These are phyloP conservation scores for Boloria selene DNA, from an alignment of 2,888 invertebrate species.

Conservation along the genomic window DNA sequence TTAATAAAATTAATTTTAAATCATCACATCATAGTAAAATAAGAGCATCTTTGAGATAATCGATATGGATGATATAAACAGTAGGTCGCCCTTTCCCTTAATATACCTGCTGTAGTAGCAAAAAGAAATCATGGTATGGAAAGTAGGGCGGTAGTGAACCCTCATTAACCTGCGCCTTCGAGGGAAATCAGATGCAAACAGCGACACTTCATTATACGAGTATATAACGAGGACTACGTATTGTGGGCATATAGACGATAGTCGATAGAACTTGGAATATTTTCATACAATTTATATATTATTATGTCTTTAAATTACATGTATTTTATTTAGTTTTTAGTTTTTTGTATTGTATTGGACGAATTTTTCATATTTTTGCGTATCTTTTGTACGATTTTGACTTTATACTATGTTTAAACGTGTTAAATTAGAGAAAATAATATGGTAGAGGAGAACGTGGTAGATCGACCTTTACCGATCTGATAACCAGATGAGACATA, in stretches of 20 bases:
- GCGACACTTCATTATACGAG: conserved; percentile 22
- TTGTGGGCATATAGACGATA: background rate
- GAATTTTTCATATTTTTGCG: too few relatives aligned
- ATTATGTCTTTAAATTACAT: too few relatives aligned
- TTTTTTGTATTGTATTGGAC: too few relatives aligned
- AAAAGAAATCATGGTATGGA: conserved; percentile 24
- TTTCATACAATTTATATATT: background rate
- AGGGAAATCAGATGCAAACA: conserved; percentile 24
- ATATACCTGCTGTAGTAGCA: background rate
- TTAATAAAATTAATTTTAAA: too few relatives aligned
- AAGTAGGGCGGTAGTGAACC: conserved; percentile 25
- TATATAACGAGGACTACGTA: conserved; percentile 5
- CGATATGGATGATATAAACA: background rate
- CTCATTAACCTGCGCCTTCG: conserved; percentile 32
- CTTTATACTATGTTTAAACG: too few relatives aligned
- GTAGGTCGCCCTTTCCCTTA: background rate
- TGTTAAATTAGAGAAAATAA: too few relatives aligned
- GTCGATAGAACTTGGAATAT: background rate
- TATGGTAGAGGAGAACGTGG: too few relatives aligned
- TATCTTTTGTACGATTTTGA: too few relatives aligned
- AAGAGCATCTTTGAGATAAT: background rate
- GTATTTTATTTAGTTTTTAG: too few relatives aligned
- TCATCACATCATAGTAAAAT: background rate
- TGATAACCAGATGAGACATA: too few relatives aligned
- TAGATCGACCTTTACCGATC: too few relatives aligned